A percentile compares a stretch with the other conserved stretches of the same genome.
Evolutionary conservation across 1,140 invertebrate genomes (phyloP).

Genomic region (Augochlora pura): DNA sequence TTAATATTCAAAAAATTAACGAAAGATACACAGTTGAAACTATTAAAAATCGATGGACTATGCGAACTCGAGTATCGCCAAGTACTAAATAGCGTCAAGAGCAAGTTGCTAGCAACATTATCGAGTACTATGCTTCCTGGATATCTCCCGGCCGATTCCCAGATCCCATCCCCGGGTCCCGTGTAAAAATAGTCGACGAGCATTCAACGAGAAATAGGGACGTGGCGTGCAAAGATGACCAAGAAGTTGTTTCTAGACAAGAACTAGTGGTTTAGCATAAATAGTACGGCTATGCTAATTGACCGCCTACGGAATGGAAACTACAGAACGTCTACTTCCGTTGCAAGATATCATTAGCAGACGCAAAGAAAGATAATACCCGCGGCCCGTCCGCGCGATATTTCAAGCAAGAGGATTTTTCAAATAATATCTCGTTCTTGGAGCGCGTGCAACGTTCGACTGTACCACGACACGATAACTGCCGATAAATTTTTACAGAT

Average conservation of each 20-base stretch:
- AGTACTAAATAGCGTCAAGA: too few relatives aligned
- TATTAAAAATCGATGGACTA: too few relatives aligned
- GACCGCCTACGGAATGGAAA: neutral
- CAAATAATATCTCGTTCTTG: neutral
- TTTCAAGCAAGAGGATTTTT: neutral
- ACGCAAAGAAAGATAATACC: neutral
- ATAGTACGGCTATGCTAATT: constrained; percentile 7
- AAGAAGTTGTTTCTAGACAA: neutral
- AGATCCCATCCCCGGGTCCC: too few relatives aligned
- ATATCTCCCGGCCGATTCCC: too few relatives aligned
- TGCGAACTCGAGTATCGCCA: too few relatives aligned
- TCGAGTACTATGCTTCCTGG: too few relatives aligned
- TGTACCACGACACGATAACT: neutral
- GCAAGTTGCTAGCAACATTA: too few relatives aligned
- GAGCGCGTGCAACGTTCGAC: neutral
- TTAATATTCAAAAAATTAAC: too few relatives aligned
- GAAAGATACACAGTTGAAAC: too few relatives aligned
- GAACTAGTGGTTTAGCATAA: constrained; percentile 1
- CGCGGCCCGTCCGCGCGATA: neutral
- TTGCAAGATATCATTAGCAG: neutral
- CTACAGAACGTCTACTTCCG: neutral
- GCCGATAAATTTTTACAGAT: neutral
- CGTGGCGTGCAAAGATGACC: neutral
- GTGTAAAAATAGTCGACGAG: neutral
- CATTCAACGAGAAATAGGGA: neutral